These are phyloP conservation scores for Drosophila demipolita DNA, from an alignment of 2,888 invertebrate genomes.

Conservation along the genomic window DNA sequence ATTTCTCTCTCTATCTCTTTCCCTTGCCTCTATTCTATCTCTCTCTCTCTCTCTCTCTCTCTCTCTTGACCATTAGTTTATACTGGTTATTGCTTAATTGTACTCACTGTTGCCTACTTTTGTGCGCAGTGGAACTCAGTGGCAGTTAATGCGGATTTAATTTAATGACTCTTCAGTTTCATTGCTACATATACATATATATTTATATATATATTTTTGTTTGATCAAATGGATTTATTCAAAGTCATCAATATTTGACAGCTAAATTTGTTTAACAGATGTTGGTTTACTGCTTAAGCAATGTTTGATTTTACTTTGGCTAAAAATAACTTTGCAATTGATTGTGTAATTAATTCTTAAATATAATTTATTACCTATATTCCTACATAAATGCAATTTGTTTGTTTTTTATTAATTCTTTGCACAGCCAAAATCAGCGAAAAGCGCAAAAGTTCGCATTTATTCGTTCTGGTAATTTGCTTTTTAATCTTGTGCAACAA, in stretches of 20 bases:
- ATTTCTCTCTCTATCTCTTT: not conserved
- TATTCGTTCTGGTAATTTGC: conserved; percentile 49
- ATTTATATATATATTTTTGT: not conserved
- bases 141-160: conserved; percentile 2
- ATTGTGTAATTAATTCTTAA: too few relatives aligned
- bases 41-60: not conserved
- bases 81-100: conserved; percentile 63
- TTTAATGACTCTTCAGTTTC: conserved; percentile 8
- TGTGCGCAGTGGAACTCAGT: conserved; percentile 29
- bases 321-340: not conserved
- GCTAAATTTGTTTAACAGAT: not conserved
- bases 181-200: conserved; percentile 3
- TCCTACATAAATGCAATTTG: not conserved
- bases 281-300: not conserved
- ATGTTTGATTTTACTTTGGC: conserved; percentile 11
- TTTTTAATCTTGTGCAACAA: conserved; percentile 42
- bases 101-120: conserved; percentile 61
- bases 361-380: not conserved
- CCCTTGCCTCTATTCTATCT: not conserved
- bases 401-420: not conserved
- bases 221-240: conserved; percentile 24
- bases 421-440: not conserved
- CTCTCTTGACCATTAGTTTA: conserved; percentile 40
- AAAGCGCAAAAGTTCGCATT: conserved; percentile 39
- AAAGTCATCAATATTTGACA: conserved; percentile 4